Evolutionary conservation across 2,888 invertebrate species (phyloP), one percentile per base, ranked within the genome.

Genomic region (Oligia strigilis): DNA sequence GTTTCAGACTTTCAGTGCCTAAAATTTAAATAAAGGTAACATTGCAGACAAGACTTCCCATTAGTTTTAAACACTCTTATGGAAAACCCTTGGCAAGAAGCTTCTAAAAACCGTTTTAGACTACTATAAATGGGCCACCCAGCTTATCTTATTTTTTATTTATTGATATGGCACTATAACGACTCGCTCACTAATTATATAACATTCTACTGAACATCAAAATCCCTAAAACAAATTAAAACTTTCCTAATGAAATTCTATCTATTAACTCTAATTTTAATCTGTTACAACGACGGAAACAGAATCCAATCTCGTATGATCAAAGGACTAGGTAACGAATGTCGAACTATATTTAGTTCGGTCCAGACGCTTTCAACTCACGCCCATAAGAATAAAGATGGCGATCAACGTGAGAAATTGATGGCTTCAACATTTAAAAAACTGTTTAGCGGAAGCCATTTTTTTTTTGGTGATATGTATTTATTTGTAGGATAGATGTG

Each of bases 271-370:
- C 11, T 9, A 6, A 74, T 52, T 29, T 40, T 46, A 74, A 78
- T 60, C n/a, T 29, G 40, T 64, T 67, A 52, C 13, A 19, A 72
- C 58, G 52, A 17, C 76, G 75, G 87, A 83, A 77, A 62, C 60
- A 14, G 29, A 46, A 55, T 3, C 36, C 40, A 29, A 66, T 72
- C 70, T 40, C 60, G 6, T 4, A 0, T 55, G 88, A 88, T 88
- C 88, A 89, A 88, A 88, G 88, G 58, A 77, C 58, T 66, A 6
- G 46, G 66, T 52, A 67, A 75, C 65, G 62, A 72, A 81, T 79
- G 76, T 85, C 65, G n/a, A 60, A 19, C 72, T 88, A 88, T 83
- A 73, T 82, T 80, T 88, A 88, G 83, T 52, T 29, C 36, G 5
- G 2, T 79, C 80, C 87, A 85, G 83, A 85, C 73, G 73, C 43